These are phyloP conservation scores for Smithornis capensis DNA, from an alignment of 2,113 vertebrate genomes.

Conservation along the genomic window DNA sequence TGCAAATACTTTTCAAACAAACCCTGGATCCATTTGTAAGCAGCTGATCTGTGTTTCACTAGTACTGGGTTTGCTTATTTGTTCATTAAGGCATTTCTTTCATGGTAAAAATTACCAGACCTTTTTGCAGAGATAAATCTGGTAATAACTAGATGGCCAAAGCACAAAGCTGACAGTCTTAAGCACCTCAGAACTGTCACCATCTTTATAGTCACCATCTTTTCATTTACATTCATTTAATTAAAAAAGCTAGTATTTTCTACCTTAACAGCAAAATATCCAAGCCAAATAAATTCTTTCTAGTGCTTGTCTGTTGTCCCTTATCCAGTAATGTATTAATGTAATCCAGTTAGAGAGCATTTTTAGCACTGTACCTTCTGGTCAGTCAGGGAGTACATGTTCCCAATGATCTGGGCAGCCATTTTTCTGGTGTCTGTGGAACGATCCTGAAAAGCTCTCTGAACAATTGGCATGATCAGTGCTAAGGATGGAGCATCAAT, in stretches of 20 bases:
- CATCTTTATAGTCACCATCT: not conserved
- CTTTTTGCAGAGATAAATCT: not conserved
- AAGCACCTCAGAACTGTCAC: not conserved
- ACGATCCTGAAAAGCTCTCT: conserved; percentile 96
- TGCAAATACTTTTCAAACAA: conserved; percentile 18
- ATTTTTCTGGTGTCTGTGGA: conserved; percentile 98
- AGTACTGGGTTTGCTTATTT: not conserved
- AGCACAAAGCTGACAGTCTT: not conserved
- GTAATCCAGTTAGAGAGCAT: not conserved
- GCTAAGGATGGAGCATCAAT: conserved; percentile 96
- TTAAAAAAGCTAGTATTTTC: not conserved
- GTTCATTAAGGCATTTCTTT: conserved; percentile 3
- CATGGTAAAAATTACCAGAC: not conserved
- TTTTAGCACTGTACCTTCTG: conserved; percentile 84
- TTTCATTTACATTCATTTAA: not conserved
- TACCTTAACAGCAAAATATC: not conserved
- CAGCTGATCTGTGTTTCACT: not conserved
- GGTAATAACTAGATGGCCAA: not conserved
- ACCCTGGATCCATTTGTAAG: not conserved
- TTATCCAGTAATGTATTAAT: not conserved
- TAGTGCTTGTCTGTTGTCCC: not conserved
- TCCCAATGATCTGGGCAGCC: conserved; percentile 98
- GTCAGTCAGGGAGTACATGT: conserved; percentile 98
- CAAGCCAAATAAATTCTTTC: not conserved
- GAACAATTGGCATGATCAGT: conserved; percentile 98